Conservation (phyloP, 2,888 invertebrate species). For the Ametastegia equiseti region DNA sequence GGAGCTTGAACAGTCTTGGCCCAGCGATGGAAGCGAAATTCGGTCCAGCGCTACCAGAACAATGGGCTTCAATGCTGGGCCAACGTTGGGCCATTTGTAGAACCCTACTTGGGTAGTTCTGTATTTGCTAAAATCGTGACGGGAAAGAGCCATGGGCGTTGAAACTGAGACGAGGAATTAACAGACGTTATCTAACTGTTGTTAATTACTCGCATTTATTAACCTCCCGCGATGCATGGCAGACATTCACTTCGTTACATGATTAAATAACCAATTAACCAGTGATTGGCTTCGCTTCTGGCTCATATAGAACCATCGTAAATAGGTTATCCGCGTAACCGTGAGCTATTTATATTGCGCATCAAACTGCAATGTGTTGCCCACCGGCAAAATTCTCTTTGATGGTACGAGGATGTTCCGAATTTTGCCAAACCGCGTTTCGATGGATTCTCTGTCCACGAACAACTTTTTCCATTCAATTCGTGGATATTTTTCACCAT, state of each 20-base stretch:
- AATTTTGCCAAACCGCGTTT: no score
- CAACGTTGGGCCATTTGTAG: no score
- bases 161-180: neutral
- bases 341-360: slow-evolving; percentile 66
- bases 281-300: slow-evolving; percentile 27
- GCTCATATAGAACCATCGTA: slow-evolving; percentile 50
- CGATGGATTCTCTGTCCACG: no score
- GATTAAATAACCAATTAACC: slow-evolving; percentile 43
- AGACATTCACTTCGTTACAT: slow-evolving; percentile 35
- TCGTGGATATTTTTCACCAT: no score
- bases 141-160: neutral
- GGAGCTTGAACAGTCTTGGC: no score
- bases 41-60: no score
- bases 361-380: slow-evolving; percentile 59
- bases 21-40: no score
- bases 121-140: neutral
- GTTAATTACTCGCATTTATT: slow-evolving; percentile 21
- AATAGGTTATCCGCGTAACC: slow-evolving; percentile 57
- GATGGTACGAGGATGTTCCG: neutral
- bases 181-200: neutral
- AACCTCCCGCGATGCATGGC: neutral
- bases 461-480: no score
- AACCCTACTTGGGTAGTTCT: neutral
- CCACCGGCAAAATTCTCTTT: neutral
- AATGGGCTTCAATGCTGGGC: no score